Evolutionary conservation across 2,797 vertebrate species (phyloP).

Genomic region (Sternotherus odoratus): DNA sequence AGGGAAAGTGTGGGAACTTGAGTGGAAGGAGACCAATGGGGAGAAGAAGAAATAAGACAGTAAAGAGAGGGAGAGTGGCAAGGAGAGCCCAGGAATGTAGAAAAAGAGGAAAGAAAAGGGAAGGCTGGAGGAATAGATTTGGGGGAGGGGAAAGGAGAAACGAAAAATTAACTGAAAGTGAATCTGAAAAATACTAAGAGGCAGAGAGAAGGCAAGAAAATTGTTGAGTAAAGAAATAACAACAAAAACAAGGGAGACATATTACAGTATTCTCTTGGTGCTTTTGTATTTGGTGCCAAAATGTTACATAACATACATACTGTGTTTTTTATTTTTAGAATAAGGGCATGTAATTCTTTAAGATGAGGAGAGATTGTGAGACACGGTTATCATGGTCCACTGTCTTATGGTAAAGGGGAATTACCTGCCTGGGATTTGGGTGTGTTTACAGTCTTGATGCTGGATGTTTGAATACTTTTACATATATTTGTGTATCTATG

Average conservation of each 20-base stretch:
- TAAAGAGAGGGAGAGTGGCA: not conserved
- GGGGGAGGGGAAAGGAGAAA: not conserved
- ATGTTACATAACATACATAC: not conserved
- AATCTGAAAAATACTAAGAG: conserved; percentile 33
- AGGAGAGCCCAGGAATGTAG: not conserved
- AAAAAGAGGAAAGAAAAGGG: not conserved
- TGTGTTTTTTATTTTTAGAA: not conserved
- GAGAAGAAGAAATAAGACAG: not conserved
- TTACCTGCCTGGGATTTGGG: conserved; percentile 22
- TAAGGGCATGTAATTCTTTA: not conserved
- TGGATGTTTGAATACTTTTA: conserved; percentile 57
- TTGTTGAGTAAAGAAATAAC: conserved; percentile 36
- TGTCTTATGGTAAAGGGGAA: conserved; percentile 35
- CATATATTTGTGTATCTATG: conserved; percentile 24
- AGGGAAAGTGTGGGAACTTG: not conserved
- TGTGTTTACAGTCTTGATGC: conserved; percentile 2
- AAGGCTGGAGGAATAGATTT: not conserved
- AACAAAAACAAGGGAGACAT: conserved; percentile 27
- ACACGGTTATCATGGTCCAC: not conserved
- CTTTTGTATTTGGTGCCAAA: conserved; percentile 21
- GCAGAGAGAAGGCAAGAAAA: conserved; percentile 18
- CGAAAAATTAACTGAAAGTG: conserved; percentile 49
- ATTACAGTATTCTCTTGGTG: not conserved
- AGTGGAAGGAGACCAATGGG: not conserved
- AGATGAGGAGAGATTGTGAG: conserved; percentile 13